Percentiles rank a stretch among this genome's conserved stretches.
These are phyloP conservation scores for Temnothorax nylanderi DNA, from an alignment of 1,140 invertebrate species.

Conservation along the genomic window DNA sequence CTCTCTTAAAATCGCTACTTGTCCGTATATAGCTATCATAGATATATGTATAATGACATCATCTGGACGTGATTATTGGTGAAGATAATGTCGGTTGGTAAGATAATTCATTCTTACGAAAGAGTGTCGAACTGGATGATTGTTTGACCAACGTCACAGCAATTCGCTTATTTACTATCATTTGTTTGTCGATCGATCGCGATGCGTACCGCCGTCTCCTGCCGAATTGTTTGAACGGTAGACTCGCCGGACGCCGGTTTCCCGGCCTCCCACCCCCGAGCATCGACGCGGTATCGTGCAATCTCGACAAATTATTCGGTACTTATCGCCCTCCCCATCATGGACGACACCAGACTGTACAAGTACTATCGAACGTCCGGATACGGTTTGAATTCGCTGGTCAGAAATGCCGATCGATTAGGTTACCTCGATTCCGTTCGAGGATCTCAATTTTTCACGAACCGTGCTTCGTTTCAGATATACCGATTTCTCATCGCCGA, in stretches of 20 bases:
- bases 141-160: constrained; percentile 52
- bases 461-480: constrained; percentile 69
- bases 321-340: constrained; percentile 50
- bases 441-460: neutral
- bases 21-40: neutral
- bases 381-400: constrained; percentile 67
- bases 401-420: constrained; percentile 44
- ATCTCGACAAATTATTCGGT: constrained; percentile 63
- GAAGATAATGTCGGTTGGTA: constrained; percentile 37
- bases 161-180: constrained; percentile 30
- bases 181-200: constrained; percentile 60
- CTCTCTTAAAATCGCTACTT: neutral
- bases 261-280: neutral
- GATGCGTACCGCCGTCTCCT: neutral
- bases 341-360: constrained; percentile 70
- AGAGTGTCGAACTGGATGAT: constrained; percentile 4
- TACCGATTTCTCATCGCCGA: constrained; percentile 75
- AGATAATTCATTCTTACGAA: neutral
- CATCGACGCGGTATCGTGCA: constrained; percentile 57
- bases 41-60: neutral
- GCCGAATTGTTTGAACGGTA: constrained; percentile 58
- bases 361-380: constrained; percentile 70
- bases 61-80: neutral
- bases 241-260: neutral
- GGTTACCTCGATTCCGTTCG: neutral